Evolutionary conservation across 2,113 vertebrate species (phyloP).

Genomic region (Eulacestoma nigropectus): DNA sequence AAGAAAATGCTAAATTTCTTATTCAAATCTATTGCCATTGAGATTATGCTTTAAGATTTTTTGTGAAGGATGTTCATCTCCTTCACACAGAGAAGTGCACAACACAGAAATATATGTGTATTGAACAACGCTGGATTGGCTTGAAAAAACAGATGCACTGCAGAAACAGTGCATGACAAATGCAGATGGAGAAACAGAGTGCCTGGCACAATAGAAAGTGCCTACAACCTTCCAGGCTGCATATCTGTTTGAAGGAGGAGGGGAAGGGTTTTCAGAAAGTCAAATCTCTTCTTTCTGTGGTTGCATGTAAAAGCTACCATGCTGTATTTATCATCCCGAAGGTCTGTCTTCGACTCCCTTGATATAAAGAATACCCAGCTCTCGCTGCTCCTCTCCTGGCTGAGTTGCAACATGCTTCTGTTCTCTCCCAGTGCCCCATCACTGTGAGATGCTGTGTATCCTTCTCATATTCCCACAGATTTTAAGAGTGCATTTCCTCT

Average conservation of each 20-base stretch:
- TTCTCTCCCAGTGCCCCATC: neutral
- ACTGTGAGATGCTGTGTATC: neutral
- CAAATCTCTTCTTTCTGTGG: neutral
- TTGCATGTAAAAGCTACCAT: neutral
- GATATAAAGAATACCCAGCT: neutral
- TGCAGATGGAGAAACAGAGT: neutral
- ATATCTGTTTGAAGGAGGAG: neutral
- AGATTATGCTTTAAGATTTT: constrained; percentile 40
- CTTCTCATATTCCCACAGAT: neutral
- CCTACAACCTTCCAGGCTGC: neutral
- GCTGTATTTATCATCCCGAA: neutral
- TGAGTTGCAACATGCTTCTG: neutral
- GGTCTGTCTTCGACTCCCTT: neutral
- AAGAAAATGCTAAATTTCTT: constrained; percentile 51
- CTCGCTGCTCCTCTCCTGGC: neutral
- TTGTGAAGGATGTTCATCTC: constrained; percentile 47
- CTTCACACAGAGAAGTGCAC: neutral
- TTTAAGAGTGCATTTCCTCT: neutral
- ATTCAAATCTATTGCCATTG: constrained; percentile 11
- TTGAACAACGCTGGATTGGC: neutral
- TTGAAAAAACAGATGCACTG: neutral
- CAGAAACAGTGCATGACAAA: neutral
- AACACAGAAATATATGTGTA: neutral
- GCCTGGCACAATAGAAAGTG: neutral
- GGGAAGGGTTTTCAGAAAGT: neutral